phyloP scores from a whole-genome alignment of 2,113 vertebrate species.

The Corvus moneduloides region DNA sequence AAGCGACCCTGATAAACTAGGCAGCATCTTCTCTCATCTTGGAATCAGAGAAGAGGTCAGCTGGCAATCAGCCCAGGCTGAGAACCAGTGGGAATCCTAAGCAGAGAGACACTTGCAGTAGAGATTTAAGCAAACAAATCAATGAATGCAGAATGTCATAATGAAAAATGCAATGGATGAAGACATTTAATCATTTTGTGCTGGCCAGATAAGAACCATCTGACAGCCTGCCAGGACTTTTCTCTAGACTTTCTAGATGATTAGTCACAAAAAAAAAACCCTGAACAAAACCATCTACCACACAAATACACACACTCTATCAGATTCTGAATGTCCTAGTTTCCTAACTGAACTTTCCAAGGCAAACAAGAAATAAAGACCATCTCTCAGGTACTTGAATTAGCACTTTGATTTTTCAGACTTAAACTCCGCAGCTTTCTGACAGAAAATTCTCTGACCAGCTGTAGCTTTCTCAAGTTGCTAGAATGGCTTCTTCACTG shows the following conservation, averaged over 20 bases:
- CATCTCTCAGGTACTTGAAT: background rate
- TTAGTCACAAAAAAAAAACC: background rate
- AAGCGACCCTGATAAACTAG: background rate
- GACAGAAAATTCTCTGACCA: background rate
- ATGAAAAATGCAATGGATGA: background rate
- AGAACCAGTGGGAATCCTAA: background rate
- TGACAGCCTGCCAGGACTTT: background rate
- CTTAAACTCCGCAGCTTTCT: background rate
- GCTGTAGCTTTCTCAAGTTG: background rate
- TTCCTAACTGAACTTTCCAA: background rate
- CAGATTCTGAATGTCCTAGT: background rate
- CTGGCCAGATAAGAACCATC: background rate
- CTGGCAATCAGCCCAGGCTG: background rate
- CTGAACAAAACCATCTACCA: background rate
- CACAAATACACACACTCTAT: background rate
- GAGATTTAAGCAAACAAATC: slow-evolving; percentile 15
- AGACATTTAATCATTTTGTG: slow-evolving; percentile 13
- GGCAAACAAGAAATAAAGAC: background rate
- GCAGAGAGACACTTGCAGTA: background rate
- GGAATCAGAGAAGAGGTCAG: background rate
- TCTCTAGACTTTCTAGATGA: background rate
- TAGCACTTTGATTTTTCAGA: background rate
- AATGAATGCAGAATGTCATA: background rate
- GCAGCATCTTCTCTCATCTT: background rate
- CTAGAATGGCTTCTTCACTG: background rate